Conservation (phyloP, 37 sponge, comb jelly and placozoan genomes). For the Oopsacas minuta region DNA sequence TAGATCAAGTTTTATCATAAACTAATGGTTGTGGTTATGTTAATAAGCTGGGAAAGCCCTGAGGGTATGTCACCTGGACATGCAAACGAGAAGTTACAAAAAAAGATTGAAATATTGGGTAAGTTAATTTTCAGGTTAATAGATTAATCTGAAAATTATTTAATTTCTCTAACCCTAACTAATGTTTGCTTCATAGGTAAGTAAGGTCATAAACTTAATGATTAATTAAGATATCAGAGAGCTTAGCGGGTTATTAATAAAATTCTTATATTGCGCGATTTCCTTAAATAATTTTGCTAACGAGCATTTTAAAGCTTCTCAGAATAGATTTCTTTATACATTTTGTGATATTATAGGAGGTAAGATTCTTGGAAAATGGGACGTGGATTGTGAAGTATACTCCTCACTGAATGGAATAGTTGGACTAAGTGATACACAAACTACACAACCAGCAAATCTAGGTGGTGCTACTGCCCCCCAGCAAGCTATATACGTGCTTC, state of each 20-base stretch:
- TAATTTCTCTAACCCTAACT: too few relatives aligned
- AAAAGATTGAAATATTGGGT: slow-evolving; percentile 5
- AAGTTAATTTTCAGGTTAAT: too few relatives aligned
- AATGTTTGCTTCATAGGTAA: too few relatives aligned
- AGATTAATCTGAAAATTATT: too few relatives aligned
- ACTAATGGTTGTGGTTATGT: background rate
- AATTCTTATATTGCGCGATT: too few relatives aligned
- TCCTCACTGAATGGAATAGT: background rate
- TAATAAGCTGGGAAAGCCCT: background rate
- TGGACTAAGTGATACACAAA: background rate
- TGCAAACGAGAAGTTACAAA: background rate
- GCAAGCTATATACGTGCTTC: background rate
- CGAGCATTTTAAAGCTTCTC: too few relatives aligned
- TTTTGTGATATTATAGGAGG: background rate
- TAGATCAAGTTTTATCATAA: too few relatives aligned
- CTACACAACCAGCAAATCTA: background rate
- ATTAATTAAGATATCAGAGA: too few relatives aligned
- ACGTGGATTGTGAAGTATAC: background rate
- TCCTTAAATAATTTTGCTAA: too few relatives aligned
- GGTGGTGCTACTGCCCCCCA: background rate
- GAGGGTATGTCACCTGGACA: background rate
- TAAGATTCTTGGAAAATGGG: background rate
- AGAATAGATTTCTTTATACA: too few relatives aligned
- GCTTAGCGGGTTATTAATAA: too few relatives aligned
- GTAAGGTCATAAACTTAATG: too few relatives aligned